Conservation (phyloP, 1,140 invertebrate species). For the Palaemon carinicauda region DNA sequence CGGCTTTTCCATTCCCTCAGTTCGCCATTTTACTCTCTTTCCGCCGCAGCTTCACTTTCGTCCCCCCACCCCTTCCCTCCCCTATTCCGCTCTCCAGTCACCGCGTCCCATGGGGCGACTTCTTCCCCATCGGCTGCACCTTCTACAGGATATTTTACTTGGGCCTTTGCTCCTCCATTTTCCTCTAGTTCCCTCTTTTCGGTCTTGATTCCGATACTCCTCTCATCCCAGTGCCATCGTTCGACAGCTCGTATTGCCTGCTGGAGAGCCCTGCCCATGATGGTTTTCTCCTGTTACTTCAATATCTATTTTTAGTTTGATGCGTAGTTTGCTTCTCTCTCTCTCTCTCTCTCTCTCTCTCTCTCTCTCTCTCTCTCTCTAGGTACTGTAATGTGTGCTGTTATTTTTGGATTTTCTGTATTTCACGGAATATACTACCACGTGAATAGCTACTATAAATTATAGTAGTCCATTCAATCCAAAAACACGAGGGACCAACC, state of each 20-base stretch:
- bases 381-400: too few species aligned
- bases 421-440: too few species aligned
- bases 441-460: too few species aligned
- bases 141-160: too few species aligned
- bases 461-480: too few species aligned
- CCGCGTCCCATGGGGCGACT: too few species aligned
- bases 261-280: background rate
- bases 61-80: background rate
- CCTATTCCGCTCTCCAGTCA: background rate
- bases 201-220: background rate
- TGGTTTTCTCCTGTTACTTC: background rate
- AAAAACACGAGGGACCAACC: too few species aligned
- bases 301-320: background rate
- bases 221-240: background rate
- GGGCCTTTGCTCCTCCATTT: background rate
- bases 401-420: too few species aligned
- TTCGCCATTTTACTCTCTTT: background rate
- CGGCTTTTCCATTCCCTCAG: too few species aligned
- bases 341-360: constrained; percentile 5
- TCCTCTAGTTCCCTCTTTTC: background rate
- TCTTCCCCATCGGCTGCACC: too few species aligned
- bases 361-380: constrained; percentile 12
- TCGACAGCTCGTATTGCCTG: background rate
- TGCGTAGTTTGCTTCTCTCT: background rate
- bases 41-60: background rate